A percentile compares a stretch with the other conserved stretches of the same genome.
Conservation (phyloP, 2,797 vertebrate species). For the Rhabdophis nuchalis region DNA sequence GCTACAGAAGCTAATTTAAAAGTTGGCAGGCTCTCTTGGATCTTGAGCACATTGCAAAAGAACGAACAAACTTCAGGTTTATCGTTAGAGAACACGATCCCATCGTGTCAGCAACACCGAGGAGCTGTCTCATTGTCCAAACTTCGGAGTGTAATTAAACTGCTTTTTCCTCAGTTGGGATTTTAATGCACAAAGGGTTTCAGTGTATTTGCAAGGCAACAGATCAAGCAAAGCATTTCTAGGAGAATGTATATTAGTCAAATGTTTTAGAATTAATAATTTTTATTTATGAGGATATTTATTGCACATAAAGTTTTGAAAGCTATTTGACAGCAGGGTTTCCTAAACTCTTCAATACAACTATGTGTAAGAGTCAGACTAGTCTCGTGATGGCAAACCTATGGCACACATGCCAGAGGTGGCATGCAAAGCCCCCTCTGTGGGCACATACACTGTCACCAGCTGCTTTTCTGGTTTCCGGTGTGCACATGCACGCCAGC, state of each 20-base stretch:
- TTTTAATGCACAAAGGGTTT: background rate
- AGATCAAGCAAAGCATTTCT: background rate
- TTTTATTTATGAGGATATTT: background rate
- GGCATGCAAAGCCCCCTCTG: too few species aligned
- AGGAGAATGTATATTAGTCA: background rate
- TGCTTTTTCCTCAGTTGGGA: background rate
- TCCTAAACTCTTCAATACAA: background rate
- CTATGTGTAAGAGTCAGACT: background rate
- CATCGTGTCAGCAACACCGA: background rate
- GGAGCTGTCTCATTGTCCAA: background rate
- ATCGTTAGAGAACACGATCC: background rate
- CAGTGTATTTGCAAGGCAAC: background rate
- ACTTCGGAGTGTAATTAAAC: background rate
- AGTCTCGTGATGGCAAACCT: too few species aligned
- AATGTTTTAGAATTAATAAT: background rate
- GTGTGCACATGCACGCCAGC: too few species aligned
- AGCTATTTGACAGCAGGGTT: background rate
- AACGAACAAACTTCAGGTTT: background rate
- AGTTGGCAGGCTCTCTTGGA: background rate
- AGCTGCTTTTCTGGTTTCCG: too few species aligned
- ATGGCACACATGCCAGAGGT: too few species aligned
- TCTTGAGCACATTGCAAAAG: accelerated
- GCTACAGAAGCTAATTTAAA: background rate
- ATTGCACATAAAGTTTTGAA: background rate
- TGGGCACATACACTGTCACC: too few species aligned